Evolutionary conservation across 2,888 invertebrate species (phyloP).

Genomic region (Hirtodrosophila histrioides): DNA sequence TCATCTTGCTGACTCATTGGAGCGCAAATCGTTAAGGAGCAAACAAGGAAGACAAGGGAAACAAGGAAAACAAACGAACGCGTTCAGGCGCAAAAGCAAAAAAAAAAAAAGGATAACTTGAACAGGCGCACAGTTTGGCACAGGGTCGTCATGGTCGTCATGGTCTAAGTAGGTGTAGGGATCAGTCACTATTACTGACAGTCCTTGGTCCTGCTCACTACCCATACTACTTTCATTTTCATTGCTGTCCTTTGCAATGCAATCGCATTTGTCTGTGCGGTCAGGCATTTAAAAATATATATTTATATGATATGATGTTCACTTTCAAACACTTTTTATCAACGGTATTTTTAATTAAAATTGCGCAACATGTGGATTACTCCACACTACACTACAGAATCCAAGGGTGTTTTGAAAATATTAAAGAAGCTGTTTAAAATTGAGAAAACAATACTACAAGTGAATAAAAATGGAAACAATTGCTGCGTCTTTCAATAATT

Average conservation of each 20-base stretch:
- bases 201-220: neutral
- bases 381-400: neutral
- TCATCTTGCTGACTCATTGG: conserved; percentile 48
- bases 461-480: too few species aligned
- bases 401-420: neutral
- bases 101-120: conserved; percentile 1
- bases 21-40: conserved; percentile 58
- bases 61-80: conserved; percentile 21
- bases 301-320: conserved; percentile 16
- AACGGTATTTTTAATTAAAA: conserved; percentile 38
- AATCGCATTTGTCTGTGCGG: conserved; percentile 13
- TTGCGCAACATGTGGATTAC: neutral
- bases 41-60: conserved; percentile 8
- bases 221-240: conserved; percentile 4
- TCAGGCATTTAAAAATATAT: conserved; percentile 29
- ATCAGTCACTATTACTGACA: conserved; percentile 24
- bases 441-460: too few species aligned
- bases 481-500: too few species aligned
- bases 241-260: conserved; percentile 2
- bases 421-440: too few species aligned
- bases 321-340: conserved; percentile 18
- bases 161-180: conserved; percentile 14
- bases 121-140: neutral
- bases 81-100: conserved; percentile 18
- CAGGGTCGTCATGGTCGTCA: neutral